Base-by-base conservation (phyloP, 2,797 vertebrate genomes). In the Alectoris magna region DNA sequence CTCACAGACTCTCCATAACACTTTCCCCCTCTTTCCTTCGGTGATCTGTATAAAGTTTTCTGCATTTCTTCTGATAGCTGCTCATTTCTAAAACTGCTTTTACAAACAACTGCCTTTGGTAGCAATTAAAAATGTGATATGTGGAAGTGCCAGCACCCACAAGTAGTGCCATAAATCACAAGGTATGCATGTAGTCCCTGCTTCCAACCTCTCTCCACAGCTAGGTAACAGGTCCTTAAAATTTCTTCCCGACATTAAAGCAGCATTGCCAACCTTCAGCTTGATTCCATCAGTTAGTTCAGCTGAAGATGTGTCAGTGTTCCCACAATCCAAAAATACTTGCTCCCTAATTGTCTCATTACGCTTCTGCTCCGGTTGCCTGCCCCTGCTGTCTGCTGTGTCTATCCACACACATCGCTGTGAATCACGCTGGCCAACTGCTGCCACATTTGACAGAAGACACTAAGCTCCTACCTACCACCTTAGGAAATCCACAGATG, bases 1-100 rank as follows among this genome's bases (percentile, higher is more conserved):
- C 82, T 68, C 66, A 60, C 68, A 77, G 49, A 84, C 82, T 78
- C 68, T 83, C 78, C 62, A 13, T 34, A 88, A 81, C 51, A 66
- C 69, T 58, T 83, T 34, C 44, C 29, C 63, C n/a, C 53, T 85
- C 78, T 83, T 92, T 80, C 82, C 72, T 94, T 58, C 75, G 83
- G 66, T 18, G 58, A 89, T 87, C 66, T 92, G 39, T 74, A 89
- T 58, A 74, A 87, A 91, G 84, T 41, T 68, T 75, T 23, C 66
- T 87, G 41, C 82, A 83, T 77, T 91, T 89, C 87, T 76, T 87
- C 66, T 74, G 66, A 91, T 69, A 79, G 66, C 85, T 75, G 66
- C 43, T 74, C 31, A 34, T 29, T 80, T 80, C 92, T 72, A 85
- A 92, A 93, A 93, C 85, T 87, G 89, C 29, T 87, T 85, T 31